Conservation (phyloP, 2,797 vertebrate genomes). For the Oryzias dopingdopingensis region DNA sequence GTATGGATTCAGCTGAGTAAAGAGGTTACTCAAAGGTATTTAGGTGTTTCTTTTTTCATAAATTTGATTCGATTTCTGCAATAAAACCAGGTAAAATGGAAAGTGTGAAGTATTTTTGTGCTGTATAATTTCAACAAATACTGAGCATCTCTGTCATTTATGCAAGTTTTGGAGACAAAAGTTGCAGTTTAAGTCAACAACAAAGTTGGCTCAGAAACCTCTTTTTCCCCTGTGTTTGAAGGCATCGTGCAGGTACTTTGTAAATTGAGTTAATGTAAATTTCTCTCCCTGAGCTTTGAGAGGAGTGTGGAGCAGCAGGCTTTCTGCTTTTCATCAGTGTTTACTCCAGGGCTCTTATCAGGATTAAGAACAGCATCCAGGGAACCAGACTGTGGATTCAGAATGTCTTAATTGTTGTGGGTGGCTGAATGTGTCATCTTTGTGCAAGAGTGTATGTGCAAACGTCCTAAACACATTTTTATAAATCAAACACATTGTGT, state of each 20-base stretch:
- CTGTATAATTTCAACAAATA: background rate
- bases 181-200: slow-evolving; percentile 2
- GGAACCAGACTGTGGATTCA: slow-evolving; percentile 33
- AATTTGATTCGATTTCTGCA: too few species aligned
- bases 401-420: slow-evolving; percentile 56
- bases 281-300: slow-evolving; percentile 35
- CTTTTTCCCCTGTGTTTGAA: slow-evolving; percentile 17
- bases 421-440: slow-evolving; percentile 19
- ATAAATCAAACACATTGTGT: background rate
- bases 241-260: slow-evolving; percentile 39
- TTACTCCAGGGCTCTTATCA: slow-evolving; percentile 51
- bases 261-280: slow-evolving; percentile 46
- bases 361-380: slow-evolving; percentile 50
- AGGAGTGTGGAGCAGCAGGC: slow-evolving; percentile 18
- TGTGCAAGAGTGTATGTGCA: slow-evolving; percentile 10
- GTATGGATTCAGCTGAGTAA: too few species aligned
- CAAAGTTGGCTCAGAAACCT: background rate
- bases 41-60: too few species aligned
- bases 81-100: too few species aligned
- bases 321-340: slow-evolving; percentile 40
- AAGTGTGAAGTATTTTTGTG: too few species aligned
- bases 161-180: background rate
- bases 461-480: background rate
- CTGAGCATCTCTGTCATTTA: too few species aligned
- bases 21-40: too few species aligned